These are phyloP conservation scores for Oophaga pumilio DNA, from an alignment of 2,113 vertebrate species.

Conservation along the genomic window DNA sequence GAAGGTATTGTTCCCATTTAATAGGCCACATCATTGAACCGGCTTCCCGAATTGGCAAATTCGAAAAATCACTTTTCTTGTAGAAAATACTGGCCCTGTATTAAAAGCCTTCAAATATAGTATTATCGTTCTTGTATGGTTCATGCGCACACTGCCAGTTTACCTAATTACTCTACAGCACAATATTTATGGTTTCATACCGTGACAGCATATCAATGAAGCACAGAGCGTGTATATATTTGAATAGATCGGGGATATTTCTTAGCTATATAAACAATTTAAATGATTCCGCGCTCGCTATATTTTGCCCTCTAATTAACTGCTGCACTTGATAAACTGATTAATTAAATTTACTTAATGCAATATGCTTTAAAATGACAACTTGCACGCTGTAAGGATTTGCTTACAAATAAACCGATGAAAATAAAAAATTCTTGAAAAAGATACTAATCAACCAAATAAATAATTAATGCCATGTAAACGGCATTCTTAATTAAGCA, in stretches of 20 bases:
- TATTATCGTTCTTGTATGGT: neutral
- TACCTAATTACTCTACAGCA: neutral
- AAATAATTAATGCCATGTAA: slow-evolving; percentile 37
- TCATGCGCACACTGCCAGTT: neutral
- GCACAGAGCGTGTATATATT: neutral
- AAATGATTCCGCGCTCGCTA: slow-evolving; percentile 6
- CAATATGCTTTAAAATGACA: slow-evolving; percentile 28
- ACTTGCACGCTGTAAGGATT: slow-evolving; percentile 21
- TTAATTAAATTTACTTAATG: slow-evolving; percentile 47
- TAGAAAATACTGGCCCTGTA: neutral
- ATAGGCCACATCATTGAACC: too few relatives aligned
- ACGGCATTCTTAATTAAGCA: slow-evolving; percentile 36
- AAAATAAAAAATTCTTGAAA: slow-evolving; percentile 21
- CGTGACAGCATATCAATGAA: too few relatives aligned
- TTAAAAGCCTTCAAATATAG: neutral
- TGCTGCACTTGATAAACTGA: slow-evolving; percentile 37
- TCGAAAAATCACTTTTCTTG: too few relatives aligned
- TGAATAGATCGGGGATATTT: slow-evolving; percentile 5
- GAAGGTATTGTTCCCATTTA: too few relatives aligned
- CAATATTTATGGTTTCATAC: neutral
- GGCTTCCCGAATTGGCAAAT: too few relatives aligned
- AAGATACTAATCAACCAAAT: slow-evolving; percentile 34
- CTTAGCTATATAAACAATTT: slow-evolving; percentile 13
- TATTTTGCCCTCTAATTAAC: slow-evolving; percentile 46
- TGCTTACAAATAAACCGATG: slow-evolving; percentile 30